Evolutionary conservation across 2,797 vertebrate genomes (phyloP), one percentile per base, ranked within the genome.

Genomic region (Aselliscus stoliczkanus): DNA sequence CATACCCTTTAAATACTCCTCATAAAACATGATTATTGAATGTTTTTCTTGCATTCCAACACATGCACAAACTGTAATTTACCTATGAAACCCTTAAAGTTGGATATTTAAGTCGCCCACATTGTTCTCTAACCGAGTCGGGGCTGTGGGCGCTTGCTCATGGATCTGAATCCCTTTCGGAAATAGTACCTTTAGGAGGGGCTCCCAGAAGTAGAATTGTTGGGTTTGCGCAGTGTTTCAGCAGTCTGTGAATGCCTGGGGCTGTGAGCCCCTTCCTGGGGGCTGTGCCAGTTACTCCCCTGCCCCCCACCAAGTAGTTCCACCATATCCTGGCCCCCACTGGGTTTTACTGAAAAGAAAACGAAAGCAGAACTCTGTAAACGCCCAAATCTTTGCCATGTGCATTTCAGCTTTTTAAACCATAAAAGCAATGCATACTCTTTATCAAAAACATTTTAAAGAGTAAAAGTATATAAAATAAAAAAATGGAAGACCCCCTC

Each of bases 241-340:
- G 70, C 27, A 2, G n/a, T 81, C 62, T 4, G 23, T 11, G 8
- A 3, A 21, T 7, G 37, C 56, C 52, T 7, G 27, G 0, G 7
- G 42, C 67, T 1, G 6, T 20, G 34, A n/a, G n/a, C n/a, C 52
- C 75, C 27, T 76, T 12, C 44, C 2, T 0, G 0, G 17, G 0
- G 3, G 37, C 5, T 4, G 3, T 1, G 0, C 39, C 56, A 0
- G 4, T 39, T 27, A 2, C 7, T 3, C 29, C 11, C 37, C 17
- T 5, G 5, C 15, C 27, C 13, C 0, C 20, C 12, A 56, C 2
- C 17, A 25, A 29, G n/a, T 50, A 39, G 27, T 56, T 29, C 88
- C 5, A 84, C 92, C 95, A 92, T 92, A 93, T 95, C 96, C 97
- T 95, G 62, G 82, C 76, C 17, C 8, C 82, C 52, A 1, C 31